Evolutionary conservation across 2,888 invertebrate species (phyloP).

Genomic region (Heliconius ismenius): DNA sequence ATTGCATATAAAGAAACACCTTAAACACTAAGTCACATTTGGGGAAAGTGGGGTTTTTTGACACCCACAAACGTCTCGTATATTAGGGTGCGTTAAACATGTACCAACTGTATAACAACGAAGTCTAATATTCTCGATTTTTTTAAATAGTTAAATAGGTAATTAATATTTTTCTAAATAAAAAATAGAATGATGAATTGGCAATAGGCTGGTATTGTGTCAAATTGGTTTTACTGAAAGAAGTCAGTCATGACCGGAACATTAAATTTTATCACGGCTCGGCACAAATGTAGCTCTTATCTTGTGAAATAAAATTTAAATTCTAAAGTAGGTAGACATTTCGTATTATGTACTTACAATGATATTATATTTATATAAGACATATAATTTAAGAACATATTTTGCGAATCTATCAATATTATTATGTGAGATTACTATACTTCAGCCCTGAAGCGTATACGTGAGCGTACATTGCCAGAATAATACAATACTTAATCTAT

Average conservation of each 20-base stretch:
- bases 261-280: conserved; percentile 20
- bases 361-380: not conserved
- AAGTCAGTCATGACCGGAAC: conserved; percentile 21
- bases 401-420: not conserved
- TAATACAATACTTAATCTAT: conserved; percentile 55
- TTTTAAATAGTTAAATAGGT: not conserved
- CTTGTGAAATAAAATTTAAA: conserved; percentile 11
- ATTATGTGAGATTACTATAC: conserved; percentile 9
- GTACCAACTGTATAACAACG: not conserved
- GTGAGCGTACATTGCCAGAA: conserved; percentile 30
- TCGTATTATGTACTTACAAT: not conserved
- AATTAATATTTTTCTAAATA: not conserved
- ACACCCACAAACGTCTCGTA: not conserved
- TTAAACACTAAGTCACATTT: not conserved
- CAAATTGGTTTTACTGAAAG: conserved; percentile 5
- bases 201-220: not conserved
- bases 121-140: not conserved
- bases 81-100: not conserved
- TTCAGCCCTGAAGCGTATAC: conserved; percentile 21
- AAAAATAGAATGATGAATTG: not conserved
- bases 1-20: not conserved
- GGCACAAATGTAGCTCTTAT: conserved; percentile 10
- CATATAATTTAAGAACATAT: not conserved
- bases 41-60: not conserved
- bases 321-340: not conserved